A percentile compares a stretch with the other conserved stretches of the same genome.
Evolutionary conservation across 2,888 invertebrate genomes (phyloP).

Genomic region (Nomada flava): DNA sequence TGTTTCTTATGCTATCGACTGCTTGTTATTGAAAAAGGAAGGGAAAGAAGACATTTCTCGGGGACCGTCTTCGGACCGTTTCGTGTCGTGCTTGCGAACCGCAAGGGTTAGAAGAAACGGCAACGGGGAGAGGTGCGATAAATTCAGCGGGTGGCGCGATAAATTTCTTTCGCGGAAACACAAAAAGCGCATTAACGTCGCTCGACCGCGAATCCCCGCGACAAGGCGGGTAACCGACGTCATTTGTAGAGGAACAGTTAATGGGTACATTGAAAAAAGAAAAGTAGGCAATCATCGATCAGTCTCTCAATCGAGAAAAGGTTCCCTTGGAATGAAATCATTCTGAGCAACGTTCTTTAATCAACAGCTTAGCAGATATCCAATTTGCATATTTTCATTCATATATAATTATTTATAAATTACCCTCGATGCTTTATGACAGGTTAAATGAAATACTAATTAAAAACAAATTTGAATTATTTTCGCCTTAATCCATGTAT

Average conservation of each 20-base stretch:
- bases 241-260: conserved; percentile 47
- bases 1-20: background rate
- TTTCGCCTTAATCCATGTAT: too few relatives aligned
- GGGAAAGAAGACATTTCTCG: background rate
- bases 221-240: conserved; percentile 51
- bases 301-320: conserved; percentile 10
- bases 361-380: too few relatives aligned
- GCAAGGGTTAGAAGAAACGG: conserved; percentile 34
- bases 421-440: too few relatives aligned
- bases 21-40: background rate
- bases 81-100: background rate
- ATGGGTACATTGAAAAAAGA: conserved; percentile 11
- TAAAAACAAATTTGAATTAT: too few relatives aligned
- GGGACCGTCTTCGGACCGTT: background rate
- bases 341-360: background rate
- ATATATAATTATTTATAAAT: too few relatives aligned
- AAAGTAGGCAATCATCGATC: conserved; percentile 7
- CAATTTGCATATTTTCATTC: too few relatives aligned
- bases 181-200: conserved; percentile 74
- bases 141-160: conserved; percentile 68
- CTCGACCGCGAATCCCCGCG: conserved; percentile 42
- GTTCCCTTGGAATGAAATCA: conserved; percentile 4
- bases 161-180: conserved; percentile 72
- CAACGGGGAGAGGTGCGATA: conserved; percentile 53
- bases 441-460: too few relatives aligned